Evolutionary conservation across 2,113 vertebrate genomes (phyloP), one percentile per base, ranked within the genome.

Genomic region (Peromyscus polionotus): DNA sequence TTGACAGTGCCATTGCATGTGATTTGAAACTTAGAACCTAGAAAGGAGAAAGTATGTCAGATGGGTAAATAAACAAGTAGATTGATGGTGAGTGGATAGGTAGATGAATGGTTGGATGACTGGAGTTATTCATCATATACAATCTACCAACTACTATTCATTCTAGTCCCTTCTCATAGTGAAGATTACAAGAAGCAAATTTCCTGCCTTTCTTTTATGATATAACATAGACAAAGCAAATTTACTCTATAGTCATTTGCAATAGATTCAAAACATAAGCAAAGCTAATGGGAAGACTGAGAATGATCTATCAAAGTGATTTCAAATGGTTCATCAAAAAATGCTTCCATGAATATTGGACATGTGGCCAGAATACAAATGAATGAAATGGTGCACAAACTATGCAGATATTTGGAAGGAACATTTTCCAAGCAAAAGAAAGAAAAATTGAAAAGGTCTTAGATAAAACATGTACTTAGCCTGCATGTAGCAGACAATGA

Each of bases 21-120:
- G 81, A 95, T 91, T 77, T 94, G 68, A 96, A 72, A 95, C 57
- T 68, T 81, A 96, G 93, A 96, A 93, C 84, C 20, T 81, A 81
- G 22, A 92, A 77, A 75, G n/a, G 36, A 91, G 88, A 94, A 91
- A 89, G 45, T 57, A 28, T 26, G 31, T 51, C 79, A 61, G 79
- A 20, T 83, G 57, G 22, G 85, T 87, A 39, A 94, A 80, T 59
- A 51, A 77, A 88, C 59, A 90, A 31, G 3, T 72, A 33, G 16
- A 45, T n/a, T 6, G 63, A 42, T n/a, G 5, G 7, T 68, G 20
- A 3, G 20, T 93, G 48, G 14, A 31, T 48, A 31, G 6, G 33
- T 87, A 24, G 22, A 59, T 57, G 36, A 51, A 28, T 94, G 45
- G 26, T 39, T 81, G n/a, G 3, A 20, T 95, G 54, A 13, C 10